Base-by-base conservation (phyloP, 2,113 vertebrate species). In the Polypterus bichir region DNA sequence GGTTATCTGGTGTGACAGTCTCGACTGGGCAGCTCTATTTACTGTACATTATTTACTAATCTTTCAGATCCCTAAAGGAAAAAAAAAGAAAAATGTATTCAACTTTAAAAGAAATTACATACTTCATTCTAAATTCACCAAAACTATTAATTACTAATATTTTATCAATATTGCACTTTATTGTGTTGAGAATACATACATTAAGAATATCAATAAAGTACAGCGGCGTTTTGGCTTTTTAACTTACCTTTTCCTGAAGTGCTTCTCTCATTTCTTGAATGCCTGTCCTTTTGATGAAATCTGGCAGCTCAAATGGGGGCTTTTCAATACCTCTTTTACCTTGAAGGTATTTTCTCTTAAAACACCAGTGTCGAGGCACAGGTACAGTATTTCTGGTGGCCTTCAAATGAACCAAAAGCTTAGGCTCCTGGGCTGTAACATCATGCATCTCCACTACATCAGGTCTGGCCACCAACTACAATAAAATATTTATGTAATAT, bases 401-500 rank as follows among this genome's bases (percentile, higher is more conserved):
- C 75, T 97, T 96, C 7, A 95, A 84, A 73, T 93, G 93, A 4
- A 96, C 92, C 68, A 97, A 72, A 58, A 96, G 86, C 71, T 94
- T 92, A 59, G 93, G 94, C 71, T 96, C 93, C 78, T 93, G 92
- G 0, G 92, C 92, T 0, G 93, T 96, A 57, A 96, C 93, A 0
- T 96, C 92, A 0, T 97, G 94, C 94, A 96, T 96, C 82, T 96
- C 94, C 72, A 97, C 93, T 1, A 96, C 92, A 0, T 96, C 92
- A 0, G 93, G 93, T 1, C 93, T 88, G 0, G 88, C 89, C 69
- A 96, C 93, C 49, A 96, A 76, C 92, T 96, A 71, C 4, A 48
- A 64, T 27, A 27, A 27, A 27, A 27, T 27, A 27, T 27, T 27
- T 27, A 27, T 27, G 27, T 27, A 27, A 27, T 27, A 27, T 27